A percentile compares a stretch with the other conserved stretches of the same genome.
Conservation (phyloP, 2,113 vertebrate species). For the Phasianus colchicus region DNA sequence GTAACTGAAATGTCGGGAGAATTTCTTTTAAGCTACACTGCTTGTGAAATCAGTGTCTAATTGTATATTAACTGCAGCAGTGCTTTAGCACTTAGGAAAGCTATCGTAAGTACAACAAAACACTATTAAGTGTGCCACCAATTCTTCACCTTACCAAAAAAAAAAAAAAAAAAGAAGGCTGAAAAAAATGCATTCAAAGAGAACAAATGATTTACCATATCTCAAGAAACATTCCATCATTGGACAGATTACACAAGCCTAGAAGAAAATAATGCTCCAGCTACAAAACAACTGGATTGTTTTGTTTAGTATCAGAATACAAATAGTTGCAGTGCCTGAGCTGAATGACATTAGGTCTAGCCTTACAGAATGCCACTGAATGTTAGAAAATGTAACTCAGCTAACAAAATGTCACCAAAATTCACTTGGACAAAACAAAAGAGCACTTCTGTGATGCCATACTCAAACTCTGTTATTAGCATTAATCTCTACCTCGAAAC, state of each 20-base stretch:
- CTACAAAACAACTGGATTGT: not conserved
- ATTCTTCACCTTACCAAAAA: not conserved
- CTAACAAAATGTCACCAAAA: not conserved
- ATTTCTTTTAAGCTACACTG: not conserved
- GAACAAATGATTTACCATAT: conserved; percentile 13
- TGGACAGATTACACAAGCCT: not conserved
- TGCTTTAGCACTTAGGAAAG: not conserved
- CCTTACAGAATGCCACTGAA: not conserved
- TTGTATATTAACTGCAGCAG: not conserved
- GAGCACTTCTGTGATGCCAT: not conserved
- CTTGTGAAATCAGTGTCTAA: not conserved
- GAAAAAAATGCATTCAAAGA: not conserved
- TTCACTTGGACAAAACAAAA: not conserved
- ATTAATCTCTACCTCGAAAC: not conserved
- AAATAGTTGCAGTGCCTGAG: not conserved
- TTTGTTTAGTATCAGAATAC: conserved; percentile 8
- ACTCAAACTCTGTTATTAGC: not conserved
- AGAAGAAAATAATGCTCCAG: not conserved
- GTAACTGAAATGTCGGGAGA: not conserved
- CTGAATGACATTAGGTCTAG: not conserved
- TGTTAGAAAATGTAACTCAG: not conserved
- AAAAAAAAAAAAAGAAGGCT: not conserved
- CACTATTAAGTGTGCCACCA: not conserved
- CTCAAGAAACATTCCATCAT: not conserved
- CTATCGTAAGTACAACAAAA: not conserved